Base-by-base conservation (phyloP, 2,797 vertebrate species). In the Geotrypetes seraphini region DNA sequence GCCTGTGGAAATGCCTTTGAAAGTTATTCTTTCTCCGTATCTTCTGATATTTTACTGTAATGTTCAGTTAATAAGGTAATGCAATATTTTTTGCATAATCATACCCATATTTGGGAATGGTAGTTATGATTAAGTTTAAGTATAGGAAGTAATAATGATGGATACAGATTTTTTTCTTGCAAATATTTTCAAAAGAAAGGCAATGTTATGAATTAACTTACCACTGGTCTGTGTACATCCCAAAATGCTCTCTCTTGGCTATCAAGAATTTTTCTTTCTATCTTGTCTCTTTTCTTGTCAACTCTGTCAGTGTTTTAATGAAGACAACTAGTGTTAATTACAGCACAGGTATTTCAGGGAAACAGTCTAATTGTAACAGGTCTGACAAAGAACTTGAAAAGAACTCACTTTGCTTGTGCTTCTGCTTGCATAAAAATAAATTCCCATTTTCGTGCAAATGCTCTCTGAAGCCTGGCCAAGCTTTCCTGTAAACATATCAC, bases 401-500 rank as follows among this genome's bases (percentile, higher is more conserved):
- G 38, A 69, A 89, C 91, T 80, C 87, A 96, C 94, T 96, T 97
- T 42, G 94, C 94, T 84, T 97, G 93, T 75, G 94, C 94, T 85
- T 97, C 94, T 69, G 94, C 94, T 88, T 97, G 94, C 94, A 97
- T 97, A 77, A 97, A 97, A 74, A 97, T 97, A 79, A 97, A 97
- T 57, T 97, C 94, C 94, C 94, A 97, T 68, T 97, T 97, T 52
- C 94, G 85, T 64, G 93, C 94, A 54, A 97, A 97, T 14, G 91
- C 91, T 78, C 93, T 77, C 74, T 97, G 93, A 75, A 97, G 82
- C 67, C 94, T 86, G 39, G 94, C 92, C 87, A 97, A 86, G 73
- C 92, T 97, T 63, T 97, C 94, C 94, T 97, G 82, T 41, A 87
- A 77, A 74, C 2, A 73, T 2, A 59, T 4, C 22, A 48, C 10